These are phyloP conservation scores for Heptranchias perlo DNA, from an alignment of 2,113 vertebrate species.

Conservation along the genomic window DNA sequence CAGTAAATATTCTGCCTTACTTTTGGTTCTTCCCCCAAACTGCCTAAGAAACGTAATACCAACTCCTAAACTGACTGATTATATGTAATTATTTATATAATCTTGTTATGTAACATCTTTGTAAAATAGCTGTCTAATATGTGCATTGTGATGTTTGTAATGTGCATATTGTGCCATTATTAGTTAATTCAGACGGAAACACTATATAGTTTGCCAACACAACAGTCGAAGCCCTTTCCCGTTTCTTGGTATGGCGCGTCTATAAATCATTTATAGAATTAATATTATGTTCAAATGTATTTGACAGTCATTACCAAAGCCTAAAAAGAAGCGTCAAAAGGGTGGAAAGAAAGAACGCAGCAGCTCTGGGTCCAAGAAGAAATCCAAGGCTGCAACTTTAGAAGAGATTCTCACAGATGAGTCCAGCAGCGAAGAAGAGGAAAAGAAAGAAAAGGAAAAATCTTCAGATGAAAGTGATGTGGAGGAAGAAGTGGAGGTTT, in stretches of 20 bases:
- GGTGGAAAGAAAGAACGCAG: constrained; percentile 66
- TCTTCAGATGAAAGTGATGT: constrained; percentile 44
- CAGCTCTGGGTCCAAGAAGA: constrained; percentile 63
- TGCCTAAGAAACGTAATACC: not conserved
- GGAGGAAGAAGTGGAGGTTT: constrained; percentile 55
- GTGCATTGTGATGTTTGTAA: not conserved
- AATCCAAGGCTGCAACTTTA: constrained; percentile 73
- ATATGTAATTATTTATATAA: not conserved
- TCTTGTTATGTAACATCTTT: not conserved
- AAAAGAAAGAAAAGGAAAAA: constrained; percentile 64
- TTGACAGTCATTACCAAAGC: constrained; percentile 52
- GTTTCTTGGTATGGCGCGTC: not conserved
- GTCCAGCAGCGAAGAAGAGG: constrained; percentile 83
- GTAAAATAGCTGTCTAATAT: not conserved
- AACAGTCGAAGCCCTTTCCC: not conserved
- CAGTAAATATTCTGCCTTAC: too few relatives aligned
- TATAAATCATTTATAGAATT: not conserved
- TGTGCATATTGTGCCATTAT: not conserved
- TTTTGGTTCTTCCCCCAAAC: too few relatives aligned
- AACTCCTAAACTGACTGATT: not conserved
- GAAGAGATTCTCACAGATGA: constrained; percentile 89
- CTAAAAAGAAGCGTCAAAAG: constrained; percentile 64
- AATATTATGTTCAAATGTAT: constrained; percentile 31
- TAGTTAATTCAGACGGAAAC: not conserved
- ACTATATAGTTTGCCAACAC: not conserved